Percentiles rank a stretch among this genome's conserved stretches.
Evolutionary conservation across 2,113 vertebrate species (phyloP).

Genomic region (Ornithorhynchus anatinus): DNA sequence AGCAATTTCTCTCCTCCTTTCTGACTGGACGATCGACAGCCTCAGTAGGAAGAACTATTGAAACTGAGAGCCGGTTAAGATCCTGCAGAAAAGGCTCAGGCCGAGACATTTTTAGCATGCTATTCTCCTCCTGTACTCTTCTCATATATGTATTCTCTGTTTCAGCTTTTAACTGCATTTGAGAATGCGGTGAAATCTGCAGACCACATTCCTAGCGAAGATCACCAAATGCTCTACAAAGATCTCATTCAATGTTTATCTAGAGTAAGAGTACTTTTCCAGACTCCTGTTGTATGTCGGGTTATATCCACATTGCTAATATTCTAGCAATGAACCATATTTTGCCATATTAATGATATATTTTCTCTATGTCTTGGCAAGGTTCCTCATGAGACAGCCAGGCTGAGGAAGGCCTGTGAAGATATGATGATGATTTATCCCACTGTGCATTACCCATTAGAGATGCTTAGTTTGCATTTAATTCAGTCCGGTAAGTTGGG

Average conservation of each 20-base stretch:
- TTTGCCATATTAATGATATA: neutral
- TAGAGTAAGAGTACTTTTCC: slow-evolving; percentile 74
- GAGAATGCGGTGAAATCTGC: slow-evolving; percentile 81
- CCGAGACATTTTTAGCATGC: too few species aligned
- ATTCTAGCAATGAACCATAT: neutral
- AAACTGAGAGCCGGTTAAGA: too few species aligned
- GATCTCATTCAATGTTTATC: slow-evolving; percentile 86
- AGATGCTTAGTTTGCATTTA: slow-evolving; percentile 84
- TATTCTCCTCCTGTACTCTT: too few species aligned
- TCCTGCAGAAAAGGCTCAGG: too few species aligned
- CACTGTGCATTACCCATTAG: slow-evolving; percentile 78
- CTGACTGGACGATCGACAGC: too few species aligned
- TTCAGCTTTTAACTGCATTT: slow-evolving; percentile 88
- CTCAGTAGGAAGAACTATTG: too few species aligned
- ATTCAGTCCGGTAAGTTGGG: slow-evolving; percentile 79
- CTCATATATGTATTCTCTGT: too few species aligned
- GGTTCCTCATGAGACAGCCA: slow-evolving; percentile 80
- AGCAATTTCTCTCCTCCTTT: too few species aligned
- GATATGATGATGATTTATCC: slow-evolving; percentile 84
- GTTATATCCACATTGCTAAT: neutral
- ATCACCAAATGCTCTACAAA: slow-evolving; percentile 79
- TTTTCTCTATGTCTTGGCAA: slow-evolving; percentile 47
- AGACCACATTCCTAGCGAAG: slow-evolving; percentile 80
- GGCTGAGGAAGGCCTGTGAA: slow-evolving; percentile 84
- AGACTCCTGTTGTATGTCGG: neutral